Evolutionary conservation across 2,113 vertebrate genomes (phyloP).

Genomic region (Epinephelus lanceolatus): DNA sequence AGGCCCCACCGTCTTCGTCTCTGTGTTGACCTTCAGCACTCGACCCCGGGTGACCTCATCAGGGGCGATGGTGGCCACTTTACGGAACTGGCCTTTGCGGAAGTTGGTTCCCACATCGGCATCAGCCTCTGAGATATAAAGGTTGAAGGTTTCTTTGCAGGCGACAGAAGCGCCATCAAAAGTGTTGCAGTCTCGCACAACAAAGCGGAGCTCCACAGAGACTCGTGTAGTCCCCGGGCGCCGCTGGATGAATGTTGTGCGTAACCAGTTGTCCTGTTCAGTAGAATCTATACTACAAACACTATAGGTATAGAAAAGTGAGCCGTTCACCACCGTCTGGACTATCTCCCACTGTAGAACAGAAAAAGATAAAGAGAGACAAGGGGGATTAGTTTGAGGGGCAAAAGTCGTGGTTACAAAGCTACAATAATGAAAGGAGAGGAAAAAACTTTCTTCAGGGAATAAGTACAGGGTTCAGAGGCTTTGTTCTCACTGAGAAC

Average conservation of each 20-base stretch:
- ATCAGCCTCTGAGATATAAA: conserved; percentile 92
- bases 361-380: conserved; percentile 42
- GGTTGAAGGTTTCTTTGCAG: conserved; percentile 98
- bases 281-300: conserved; percentile 92
- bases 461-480: conserved; percentile 48
- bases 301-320: conserved; percentile 93
- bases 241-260: conserved; percentile 96
- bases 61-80: conserved; percentile 95
- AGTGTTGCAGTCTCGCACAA: conserved; percentile 95
- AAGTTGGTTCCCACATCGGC: conserved; percentile 96
- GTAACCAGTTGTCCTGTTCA: conserved; percentile 98
- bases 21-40: conserved; percentile 90
- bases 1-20: conserved; percentile 88
- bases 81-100: conserved; percentile 93
- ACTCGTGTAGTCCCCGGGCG: conserved; percentile 87
- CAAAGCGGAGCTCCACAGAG: conserved; percentile 93
- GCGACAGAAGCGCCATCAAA: conserved; percentile 88
- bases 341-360: conserved; percentile 92
- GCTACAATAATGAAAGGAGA: conserved; percentile 46
- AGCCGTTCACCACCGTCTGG: conserved; percentile 92
- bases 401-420: conserved; percentile 33
- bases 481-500: conserved; percentile 63
- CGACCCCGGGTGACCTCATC: conserved; percentile 91
- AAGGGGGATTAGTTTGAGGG: conserved; percentile 43
- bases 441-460: conserved; percentile 5